These are phyloP conservation scores for Acromyrmex echinatior DNA, from an alignment of 1,140 invertebrate genomes.

Conservation along the genomic window DNA sequence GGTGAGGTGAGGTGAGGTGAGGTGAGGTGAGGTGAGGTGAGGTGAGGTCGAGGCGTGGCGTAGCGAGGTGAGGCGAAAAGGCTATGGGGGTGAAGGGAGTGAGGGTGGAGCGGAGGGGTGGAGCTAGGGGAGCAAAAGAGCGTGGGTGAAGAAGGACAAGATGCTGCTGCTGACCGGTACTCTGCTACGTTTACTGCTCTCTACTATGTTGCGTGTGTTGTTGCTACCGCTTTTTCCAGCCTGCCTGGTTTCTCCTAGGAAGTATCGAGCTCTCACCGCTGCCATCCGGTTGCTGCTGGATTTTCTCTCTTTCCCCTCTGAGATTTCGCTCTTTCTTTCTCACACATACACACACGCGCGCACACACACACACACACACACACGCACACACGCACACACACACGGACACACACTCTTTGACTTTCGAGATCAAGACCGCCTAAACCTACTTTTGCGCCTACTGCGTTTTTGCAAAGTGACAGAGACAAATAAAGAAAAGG, in stretches of 20 bases:
- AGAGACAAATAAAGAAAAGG: conserved; percentile 73
- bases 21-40: neutral
- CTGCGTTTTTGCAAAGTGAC: conserved; percentile 75
- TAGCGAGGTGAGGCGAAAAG: neutral
- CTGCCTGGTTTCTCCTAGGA: conserved; percentile 44
- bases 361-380: neutral
- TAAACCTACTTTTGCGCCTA: conserved; percentile 79
- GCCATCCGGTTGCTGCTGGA: conserved; percentile 46
- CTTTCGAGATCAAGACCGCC: conserved; percentile 58
- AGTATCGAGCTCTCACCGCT: conserved; percentile 14
- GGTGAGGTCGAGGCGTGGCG: neutral
- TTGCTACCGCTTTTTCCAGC: conserved; percentile 52
- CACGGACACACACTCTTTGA: conserved; percentile 9
- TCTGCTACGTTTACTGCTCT: conserved; percentile 56
- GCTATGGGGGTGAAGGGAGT: too few relatives aligned
- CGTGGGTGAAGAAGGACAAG: conserved; percentile 61
- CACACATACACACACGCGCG: neutral
- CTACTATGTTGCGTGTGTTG: conserved; percentile 59
- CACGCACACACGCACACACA: neutral
- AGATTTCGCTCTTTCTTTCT: neutral
- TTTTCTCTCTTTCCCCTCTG: neutral
- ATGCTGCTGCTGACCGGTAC: conserved; percentile 65
- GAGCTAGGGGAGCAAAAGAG: conserved; percentile 21
- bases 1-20: neutral
- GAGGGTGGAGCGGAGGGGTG: neutral